phyloP scores from a whole-genome alignment of 2,888 invertebrate species.

The Zaprionus lineosus region DNA sequence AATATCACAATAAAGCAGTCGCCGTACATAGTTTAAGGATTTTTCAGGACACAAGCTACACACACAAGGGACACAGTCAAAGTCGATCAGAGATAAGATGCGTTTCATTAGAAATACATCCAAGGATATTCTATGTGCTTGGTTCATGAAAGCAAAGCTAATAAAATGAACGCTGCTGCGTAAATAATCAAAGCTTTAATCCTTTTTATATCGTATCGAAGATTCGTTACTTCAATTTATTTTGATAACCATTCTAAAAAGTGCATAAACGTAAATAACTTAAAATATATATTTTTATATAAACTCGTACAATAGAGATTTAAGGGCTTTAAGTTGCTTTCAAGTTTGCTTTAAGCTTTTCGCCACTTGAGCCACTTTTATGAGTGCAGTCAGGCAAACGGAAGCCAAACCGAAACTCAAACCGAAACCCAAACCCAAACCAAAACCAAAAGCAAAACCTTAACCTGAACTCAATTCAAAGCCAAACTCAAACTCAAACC shows the following conservation, averaged over 20 bases:
- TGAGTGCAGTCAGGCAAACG: conserved; percentile 48
- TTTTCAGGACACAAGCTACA: too few relatives aligned
- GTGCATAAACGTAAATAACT: conserved; percentile 60
- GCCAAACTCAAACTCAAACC: conserved; percentile 25
- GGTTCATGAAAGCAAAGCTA: conserved; percentile 26
- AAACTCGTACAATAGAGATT: conserved; percentile 11
- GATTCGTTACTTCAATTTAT: conserved; percentile 60
- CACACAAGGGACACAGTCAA: too few relatives aligned
- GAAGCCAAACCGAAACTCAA: conserved; percentile 27
- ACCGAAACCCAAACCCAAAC: neutral
- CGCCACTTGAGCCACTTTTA: conserved; percentile 72
- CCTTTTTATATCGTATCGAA: conserved; percentile 60
- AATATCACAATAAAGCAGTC: too few relatives aligned
- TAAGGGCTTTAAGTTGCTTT: conserved; percentile 58
- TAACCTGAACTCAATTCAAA: conserved; percentile 17
- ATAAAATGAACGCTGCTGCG: conserved; percentile 45
- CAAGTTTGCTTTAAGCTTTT: conserved; percentile 58
- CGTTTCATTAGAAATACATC: neutral
- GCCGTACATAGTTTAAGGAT: too few relatives aligned
- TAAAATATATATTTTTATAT: conserved; percentile 59
- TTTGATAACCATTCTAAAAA: conserved; percentile 66
- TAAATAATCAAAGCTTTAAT: conserved; percentile 63
- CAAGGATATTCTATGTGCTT: neutral
- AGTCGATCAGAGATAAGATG: conserved; percentile 12
- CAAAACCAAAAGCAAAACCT: conserved; percentile 2